A percentile compares a stretch with the other conserved stretches of the same genome.
These are phyloP conservation scores for Drosophila pseudoananassae DNA, from an alignment of 1,140 invertebrate species.

Conservation along the genomic window DNA sequence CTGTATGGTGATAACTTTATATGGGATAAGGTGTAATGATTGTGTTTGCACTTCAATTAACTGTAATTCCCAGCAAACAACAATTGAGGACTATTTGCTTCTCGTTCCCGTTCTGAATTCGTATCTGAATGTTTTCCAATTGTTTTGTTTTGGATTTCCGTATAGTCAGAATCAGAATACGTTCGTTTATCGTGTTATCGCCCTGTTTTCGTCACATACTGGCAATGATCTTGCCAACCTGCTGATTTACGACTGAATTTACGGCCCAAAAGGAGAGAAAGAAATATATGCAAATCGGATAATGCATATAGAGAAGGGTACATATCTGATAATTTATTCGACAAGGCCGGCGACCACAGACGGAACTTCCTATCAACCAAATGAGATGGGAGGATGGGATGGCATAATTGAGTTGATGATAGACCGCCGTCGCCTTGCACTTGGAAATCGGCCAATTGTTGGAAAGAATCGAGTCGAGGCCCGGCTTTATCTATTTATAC, in stretches of 20 bases:
- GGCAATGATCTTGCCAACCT: conserved; percentile 35
- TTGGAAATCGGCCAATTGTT: conserved; percentile 62
- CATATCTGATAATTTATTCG: conserved; percentile 39
- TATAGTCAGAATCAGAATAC: conserved; percentile 20
- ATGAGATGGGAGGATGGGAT: conserved; percentile 48
- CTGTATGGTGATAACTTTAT: conserved; percentile 30
- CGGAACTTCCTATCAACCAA: conserved; percentile 48
- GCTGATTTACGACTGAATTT: conserved; percentile 37
- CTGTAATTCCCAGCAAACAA: conserved; percentile 24
- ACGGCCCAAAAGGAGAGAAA: conserved; percentile 21
- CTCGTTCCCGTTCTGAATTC: conserved; percentile 11
- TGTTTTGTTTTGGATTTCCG: conserved; percentile 51
- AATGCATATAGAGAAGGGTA: conserved; percentile 3
- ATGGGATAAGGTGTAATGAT: conserved; percentile 28
- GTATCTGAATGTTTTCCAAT: conserved; percentile 8
- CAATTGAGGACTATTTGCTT: conserved; percentile 39
- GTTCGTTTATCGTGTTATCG: conserved; percentile 29
- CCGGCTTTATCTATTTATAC: conserved; percentile 32
- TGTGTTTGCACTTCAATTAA: conserved; percentile 45
- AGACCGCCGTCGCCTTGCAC: conserved; percentile 54
- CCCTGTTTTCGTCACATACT: conserved; percentile 25
- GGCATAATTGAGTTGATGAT: conserved; percentile 55
- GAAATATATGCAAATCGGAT: conserved; percentile 11
- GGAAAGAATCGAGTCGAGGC: conserved; percentile 6
- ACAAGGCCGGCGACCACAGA: conserved; percentile 31